Evolutionary conservation across 1,140 invertebrate species (phyloP).

Genomic region (Nixonia krombeini): DNA sequence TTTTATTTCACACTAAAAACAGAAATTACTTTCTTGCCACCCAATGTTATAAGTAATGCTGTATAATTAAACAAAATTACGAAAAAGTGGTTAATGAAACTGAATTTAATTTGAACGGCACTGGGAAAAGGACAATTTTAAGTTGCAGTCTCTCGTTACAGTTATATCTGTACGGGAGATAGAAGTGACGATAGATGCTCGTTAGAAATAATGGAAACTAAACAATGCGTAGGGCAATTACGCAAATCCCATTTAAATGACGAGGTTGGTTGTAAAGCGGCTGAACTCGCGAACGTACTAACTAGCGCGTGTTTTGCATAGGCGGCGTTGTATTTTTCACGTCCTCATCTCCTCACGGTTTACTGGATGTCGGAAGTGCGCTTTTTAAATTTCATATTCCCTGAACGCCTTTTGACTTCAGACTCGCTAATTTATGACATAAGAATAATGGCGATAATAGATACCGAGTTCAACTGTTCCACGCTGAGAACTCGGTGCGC

Average conservation of each 20-base stretch:
- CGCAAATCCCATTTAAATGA: conserved; percentile 58
- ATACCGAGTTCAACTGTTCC: conserved; percentile 12
- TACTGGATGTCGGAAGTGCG: conserved; percentile 38
- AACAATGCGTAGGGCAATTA: conserved; percentile 65
- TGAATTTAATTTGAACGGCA: too few species aligned
- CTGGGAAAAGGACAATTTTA: too few species aligned
- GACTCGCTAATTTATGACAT: conserved; percentile 39
- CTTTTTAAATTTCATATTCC: conserved; percentile 59
- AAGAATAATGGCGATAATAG: conserved; percentile 43
- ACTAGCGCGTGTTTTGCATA: conserved; percentile 46
- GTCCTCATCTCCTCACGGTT: conserved; percentile 25
- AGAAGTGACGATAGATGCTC: conserved; percentile 56
- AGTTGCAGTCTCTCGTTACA: too few species aligned
- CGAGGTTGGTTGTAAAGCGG: conserved; percentile 38
- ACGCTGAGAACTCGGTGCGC: too few species aligned
- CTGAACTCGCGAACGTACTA: conserved; percentile 32
- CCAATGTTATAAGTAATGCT: too few species aligned
- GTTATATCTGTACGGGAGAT: conserved; percentile 37
- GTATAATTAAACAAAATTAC: too few species aligned
- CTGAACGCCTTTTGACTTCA: conserved; percentile 51
- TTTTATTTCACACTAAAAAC: too few species aligned
- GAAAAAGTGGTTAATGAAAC: too few species aligned
- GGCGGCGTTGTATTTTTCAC: conserved; percentile 34
- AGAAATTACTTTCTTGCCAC: too few species aligned
- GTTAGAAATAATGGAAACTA: conserved; percentile 55